Base-by-base conservation (phyloP, 2,888 invertebrate genomes). In the Caenorhabditis doughertyi region DNA sequence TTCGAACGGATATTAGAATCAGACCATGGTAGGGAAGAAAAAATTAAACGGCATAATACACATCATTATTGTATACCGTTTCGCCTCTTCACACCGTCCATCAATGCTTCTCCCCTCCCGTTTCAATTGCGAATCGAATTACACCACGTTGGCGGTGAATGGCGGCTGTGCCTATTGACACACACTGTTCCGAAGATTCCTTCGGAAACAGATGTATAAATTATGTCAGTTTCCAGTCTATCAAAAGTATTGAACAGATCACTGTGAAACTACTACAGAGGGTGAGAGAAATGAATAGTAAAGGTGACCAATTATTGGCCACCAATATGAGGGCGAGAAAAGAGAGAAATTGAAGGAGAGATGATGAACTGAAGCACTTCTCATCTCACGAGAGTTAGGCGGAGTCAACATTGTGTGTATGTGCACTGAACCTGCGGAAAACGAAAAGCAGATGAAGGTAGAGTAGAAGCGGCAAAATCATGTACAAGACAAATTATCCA, bases 41-140 rank as follows among this genome's bases (percentile, higher is more conserved):
- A 25, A 25, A 56, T 35, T 23, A 35, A 76, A 39, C 74, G 60
- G 51, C 68, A 68, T 68, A 76, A 77, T 77, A 77, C 62, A 70
- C 51, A 77, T 58, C 68, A 77, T 60, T 77, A 77, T 62, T 77
- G 77, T 70, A 77, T 77, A 77, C 77, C 68, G 77, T 77, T 77
- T 77, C 77, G 68, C 77, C 44, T 77, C 58, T 70, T 70, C 68
- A 70, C 68, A 70, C 67, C 67, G 27, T 47, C 27, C 74, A 64
- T 62, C 42, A 55, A 62, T 56, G 27, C 23, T 39, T 39, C 39
- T 58, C 39, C 29, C 32, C 42, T 29, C 16, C 29, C 71, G 58
- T 76, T 70, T 77, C 77, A 68, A 77, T 68, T 77, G 68, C 68
- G 77, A 68, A 60, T 77, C 77, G 62, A 77, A 77, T 77, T 68